Percentiles rank a stretch among this genome's conserved stretches.
These are phyloP conservation scores for Channa striata DNA, from an alignment of 2,797 vertebrate genomes.

Conservation along the genomic window DNA sequence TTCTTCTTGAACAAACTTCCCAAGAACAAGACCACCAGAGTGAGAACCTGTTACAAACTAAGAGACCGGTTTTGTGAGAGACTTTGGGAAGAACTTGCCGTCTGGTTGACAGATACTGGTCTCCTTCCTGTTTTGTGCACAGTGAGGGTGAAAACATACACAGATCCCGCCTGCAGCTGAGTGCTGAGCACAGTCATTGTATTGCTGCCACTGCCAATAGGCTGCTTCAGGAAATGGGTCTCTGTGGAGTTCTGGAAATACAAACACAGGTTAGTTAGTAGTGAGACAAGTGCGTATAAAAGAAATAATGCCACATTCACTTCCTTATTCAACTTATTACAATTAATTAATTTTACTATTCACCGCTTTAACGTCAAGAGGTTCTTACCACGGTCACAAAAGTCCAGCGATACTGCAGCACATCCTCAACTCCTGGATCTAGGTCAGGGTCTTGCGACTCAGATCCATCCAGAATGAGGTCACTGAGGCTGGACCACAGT, in stretches of 20 bases:
- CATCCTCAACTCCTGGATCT: conserved; percentile 48
- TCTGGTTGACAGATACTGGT: conserved; percentile 75
- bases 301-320: not conserved
- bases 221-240: conserved; percentile 24
- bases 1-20: too few species aligned
- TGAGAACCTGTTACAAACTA: not conserved
- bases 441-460: conserved; percentile 84
- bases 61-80: not conserved
- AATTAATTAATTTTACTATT: not conserved
- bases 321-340: not conserved
- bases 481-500: conserved; percentile 73
- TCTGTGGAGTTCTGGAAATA: conserved; percentile 62
- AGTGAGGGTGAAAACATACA: conserved; percentile 81
- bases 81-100: conserved; percentile 65
- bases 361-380: not conserved
- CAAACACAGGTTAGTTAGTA: conserved; percentile 14
- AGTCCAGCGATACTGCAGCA: conserved; percentile 81
- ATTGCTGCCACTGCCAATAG: conserved; percentile 46
- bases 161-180: conserved; percentile 56
- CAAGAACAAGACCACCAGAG: not conserved
- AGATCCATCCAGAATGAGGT: conserved; percentile 83
- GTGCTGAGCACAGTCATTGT: conserved; percentile 62
- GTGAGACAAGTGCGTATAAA: not conserved
- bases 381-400: conserved; percentile 61
- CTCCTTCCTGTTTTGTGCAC: conserved; percentile 77